Evolutionary conservation across 2,888 invertebrate species (phyloP).

Genomic region (Ferrisia virgata): DNA sequence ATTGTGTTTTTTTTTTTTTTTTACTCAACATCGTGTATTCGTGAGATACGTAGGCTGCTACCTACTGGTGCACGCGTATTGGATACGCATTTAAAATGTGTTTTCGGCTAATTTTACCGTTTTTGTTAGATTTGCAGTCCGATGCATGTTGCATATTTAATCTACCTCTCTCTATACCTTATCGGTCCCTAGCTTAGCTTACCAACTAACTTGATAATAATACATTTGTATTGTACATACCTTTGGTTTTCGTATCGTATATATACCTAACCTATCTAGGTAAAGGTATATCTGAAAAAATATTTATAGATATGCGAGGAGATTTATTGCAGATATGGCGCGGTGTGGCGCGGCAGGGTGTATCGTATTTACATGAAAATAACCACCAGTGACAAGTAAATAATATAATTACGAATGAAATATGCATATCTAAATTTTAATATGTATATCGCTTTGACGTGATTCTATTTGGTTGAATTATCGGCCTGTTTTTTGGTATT

Average conservation of each 20-base stretch:
- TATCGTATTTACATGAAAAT: not conserved
- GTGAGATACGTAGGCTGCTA: too few relatives aligned
- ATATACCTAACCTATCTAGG: too few relatives aligned
- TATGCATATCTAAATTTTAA: slow-evolving; percentile 21
- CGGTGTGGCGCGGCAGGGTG: not conserved
- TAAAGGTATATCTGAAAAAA: too few relatives aligned
- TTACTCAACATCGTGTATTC: not conserved
- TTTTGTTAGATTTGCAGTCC: not conserved
- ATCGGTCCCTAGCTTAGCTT: too few relatives aligned
- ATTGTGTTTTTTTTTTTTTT: not conserved
- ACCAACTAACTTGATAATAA: too few relatives aligned
- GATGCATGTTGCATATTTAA: not conserved
- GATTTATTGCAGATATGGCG: too few relatives aligned
- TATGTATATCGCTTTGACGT: not conserved
- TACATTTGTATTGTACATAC: too few relatives aligned
- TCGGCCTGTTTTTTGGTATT: not conserved
- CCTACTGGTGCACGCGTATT: too few relatives aligned
- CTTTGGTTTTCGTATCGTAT: too few relatives aligned
- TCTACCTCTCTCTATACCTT: too few relatives aligned
- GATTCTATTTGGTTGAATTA: not conserved
- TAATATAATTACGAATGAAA: not conserved
- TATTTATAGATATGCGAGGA: too few relatives aligned
- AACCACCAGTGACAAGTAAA: not conserved
- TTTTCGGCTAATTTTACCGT: not conserved
- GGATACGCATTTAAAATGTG: not conserved